Evolutionary conservation across 2,797 vertebrate species (phyloP).

Genomic region (Morus bassanus): DNA sequence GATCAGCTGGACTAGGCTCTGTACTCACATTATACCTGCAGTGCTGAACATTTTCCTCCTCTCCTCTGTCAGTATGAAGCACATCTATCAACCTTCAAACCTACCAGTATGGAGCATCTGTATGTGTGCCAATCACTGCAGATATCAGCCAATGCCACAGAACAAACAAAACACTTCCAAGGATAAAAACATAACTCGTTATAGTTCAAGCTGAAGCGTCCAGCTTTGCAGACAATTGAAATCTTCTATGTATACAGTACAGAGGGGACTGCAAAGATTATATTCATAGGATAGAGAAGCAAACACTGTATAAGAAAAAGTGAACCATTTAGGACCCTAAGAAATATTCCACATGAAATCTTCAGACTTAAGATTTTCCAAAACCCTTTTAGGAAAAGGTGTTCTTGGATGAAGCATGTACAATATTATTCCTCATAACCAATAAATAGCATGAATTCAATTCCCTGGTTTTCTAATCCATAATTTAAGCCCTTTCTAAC

Average conservation of each 20-base stretch:
- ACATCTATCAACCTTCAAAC: conserved; percentile 44
- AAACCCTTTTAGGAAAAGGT: not conserved
- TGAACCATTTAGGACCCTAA: not conserved
- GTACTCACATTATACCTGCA: not conserved
- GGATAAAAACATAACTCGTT: conserved; percentile 1
- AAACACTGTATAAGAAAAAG: not conserved
- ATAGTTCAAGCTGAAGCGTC: not conserved
- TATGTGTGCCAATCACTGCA: conserved; percentile 16
- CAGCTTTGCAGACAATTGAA: not conserved
- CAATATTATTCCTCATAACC: not conserved
- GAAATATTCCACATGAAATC: not conserved
- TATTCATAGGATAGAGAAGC: not conserved
- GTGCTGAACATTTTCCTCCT: not conserved
- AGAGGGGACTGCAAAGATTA: not conserved
- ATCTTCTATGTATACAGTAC: not conserved
- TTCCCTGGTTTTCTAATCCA: not conserved
- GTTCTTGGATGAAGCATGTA: not conserved
- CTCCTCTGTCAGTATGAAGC: not conserved
- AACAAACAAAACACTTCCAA: conserved; percentile 32
- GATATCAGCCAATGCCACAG: not conserved
- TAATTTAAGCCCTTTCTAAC: not conserved
- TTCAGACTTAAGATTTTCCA: not conserved
- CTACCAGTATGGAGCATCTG: not conserved
- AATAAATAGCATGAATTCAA: not conserved
- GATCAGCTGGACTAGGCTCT: not conserved